Evolutionary conservation across 2,888 invertebrate species (phyloP).

Genomic region (Zaprionus bogoriensis): DNA sequence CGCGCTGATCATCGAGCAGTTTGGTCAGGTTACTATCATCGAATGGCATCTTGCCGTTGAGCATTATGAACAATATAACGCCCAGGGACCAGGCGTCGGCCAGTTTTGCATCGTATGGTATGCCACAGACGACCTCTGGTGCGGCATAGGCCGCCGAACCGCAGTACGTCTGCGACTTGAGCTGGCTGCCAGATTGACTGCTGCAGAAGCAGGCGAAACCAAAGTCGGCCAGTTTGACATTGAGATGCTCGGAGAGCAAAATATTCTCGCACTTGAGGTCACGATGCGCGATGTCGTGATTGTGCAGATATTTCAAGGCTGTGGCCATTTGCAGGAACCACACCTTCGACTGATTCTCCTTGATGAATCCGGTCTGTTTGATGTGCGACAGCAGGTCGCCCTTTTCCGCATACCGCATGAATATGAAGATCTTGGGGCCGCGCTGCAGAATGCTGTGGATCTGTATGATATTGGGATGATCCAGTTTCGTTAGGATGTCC

Average conservation of each 20-base stretch:
- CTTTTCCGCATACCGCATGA: conserved; percentile 95
- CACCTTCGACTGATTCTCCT: conserved; percentile 90
- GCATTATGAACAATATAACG: conserved; percentile 95
- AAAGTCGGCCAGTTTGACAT: conserved; percentile 96
- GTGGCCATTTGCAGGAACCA: conserved; percentile 92
- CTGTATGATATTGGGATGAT: conserved; percentile 95
- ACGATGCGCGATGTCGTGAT: conserved; percentile 92
- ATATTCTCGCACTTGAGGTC: conserved; percentile 97
- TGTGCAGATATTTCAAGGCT: conserved; percentile 92
- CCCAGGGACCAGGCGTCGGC: conserved; percentile 97
- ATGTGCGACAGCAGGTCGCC: conserved; percentile 94
- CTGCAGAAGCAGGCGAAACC: conserved; percentile 95
- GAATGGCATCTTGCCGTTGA: conserved; percentile 96
- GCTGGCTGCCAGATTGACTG: conserved; percentile 87
- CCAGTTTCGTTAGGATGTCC: conserved; percentile 93
- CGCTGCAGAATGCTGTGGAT: conserved; percentile 93
- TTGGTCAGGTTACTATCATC: conserved; percentile 93
- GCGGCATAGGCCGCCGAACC: conserved; percentile 98
- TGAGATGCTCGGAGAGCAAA: conserved; percentile 90
- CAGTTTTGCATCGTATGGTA: conserved; percentile 93
- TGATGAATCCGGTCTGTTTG: conserved; percentile 89
- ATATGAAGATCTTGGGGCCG: conserved; percentile 92
- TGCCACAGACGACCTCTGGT: conserved; percentile 95
- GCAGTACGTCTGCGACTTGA: conserved; percentile 94
- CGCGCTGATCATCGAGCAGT: conserved; percentile 92